Evolutionary conservation across 2,797 vertebrate genomes (phyloP), one percentile per base, ranked within the genome.

Genomic region (Rhynchotus rufescens): DNA sequence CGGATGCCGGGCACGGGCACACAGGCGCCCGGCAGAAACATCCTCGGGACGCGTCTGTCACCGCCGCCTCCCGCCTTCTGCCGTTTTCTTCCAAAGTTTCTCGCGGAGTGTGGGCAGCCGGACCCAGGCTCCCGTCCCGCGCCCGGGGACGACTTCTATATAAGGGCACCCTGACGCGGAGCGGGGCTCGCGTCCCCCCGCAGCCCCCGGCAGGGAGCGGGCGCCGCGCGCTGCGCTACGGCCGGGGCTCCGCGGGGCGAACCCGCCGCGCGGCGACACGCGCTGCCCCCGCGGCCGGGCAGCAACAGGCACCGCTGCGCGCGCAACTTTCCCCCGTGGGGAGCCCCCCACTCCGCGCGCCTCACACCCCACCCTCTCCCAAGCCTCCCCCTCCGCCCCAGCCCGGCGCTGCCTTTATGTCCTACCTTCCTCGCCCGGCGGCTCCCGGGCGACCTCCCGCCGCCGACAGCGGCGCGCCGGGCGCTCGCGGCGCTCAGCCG

Each of bases 121-220:
- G 23, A 86, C 1, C 22, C 23, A 87, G 86, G 79, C 85, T 80
- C 54, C 3, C 62, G 64, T 42, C 89, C 75, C 66, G 84, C 69
- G 67, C 65, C 4, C 82, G 81, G 23, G 9, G 12, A 72, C 45
- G 74, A n/a, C 86, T 94, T 86, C 92, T 94, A 94, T 94, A 93
- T 90, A 95, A 89, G 94, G 80, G 44, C 85, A 93, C 65, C 56
- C 7, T 36, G 84, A 90, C 78, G 87, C 57, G 72, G 86, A 60
- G 38, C 22, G 44, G 62, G 91, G 88, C 85, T 80, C 60, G 34
- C 47, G 9, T 79, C 92, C 88, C 78, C 59, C 69, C 51, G 78
- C 89, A 75, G 60, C 87, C 38, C 26, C 68, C 23, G 51, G 16
- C 60, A 49, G 80, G 51, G 45, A 80, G 36, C 45, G 47, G 21